These are phyloP conservation scores for Drosophila asahinai DNA, from an alignment of 1,140 invertebrate species.

Conservation along the genomic window DNA sequence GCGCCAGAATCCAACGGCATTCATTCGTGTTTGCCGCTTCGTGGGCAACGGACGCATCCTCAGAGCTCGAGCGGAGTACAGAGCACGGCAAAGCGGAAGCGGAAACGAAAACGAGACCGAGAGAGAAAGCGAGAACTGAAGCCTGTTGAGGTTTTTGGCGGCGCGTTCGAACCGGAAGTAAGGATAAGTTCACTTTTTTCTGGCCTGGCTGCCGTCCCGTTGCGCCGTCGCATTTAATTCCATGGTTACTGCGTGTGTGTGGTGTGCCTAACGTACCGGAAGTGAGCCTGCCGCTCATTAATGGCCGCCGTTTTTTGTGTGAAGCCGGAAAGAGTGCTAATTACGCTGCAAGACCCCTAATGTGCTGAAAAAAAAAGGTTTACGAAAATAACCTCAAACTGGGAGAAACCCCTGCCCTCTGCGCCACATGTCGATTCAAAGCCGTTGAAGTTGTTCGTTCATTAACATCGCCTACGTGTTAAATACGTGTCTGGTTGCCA, in stretches of 20 bases:
- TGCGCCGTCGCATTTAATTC: slow-evolving; percentile 70
- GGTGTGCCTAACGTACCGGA: slow-evolving; percentile 68
- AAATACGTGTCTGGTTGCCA: slow-evolving; percentile 15
- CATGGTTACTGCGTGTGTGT: slow-evolving; percentile 8
- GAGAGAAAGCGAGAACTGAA: slow-evolving; percentile 7
- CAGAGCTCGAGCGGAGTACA: slow-evolving; percentile 30
- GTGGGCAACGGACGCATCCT: slow-evolving; percentile 67
- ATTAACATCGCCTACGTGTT: slow-evolving; percentile 41
- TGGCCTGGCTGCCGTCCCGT: slow-evolving; percentile 56
- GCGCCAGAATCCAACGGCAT: slow-evolving; percentile 24
- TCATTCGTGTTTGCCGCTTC: slow-evolving; percentile 78
- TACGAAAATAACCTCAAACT: slow-evolving; percentile 61
- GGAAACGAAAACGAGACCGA: slow-evolving; percentile 16
- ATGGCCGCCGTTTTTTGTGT: slow-evolving; percentile 29
- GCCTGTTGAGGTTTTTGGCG: slow-evolving; percentile 47
- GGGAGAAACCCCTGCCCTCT: slow-evolving; percentile 11
- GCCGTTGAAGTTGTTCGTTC: slow-evolving; percentile 31
- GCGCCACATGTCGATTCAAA: slow-evolving; percentile 34
- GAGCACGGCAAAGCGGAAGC: slow-evolving; percentile 26
- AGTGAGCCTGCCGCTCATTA: slow-evolving; percentile 63
- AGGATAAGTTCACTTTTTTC: slow-evolving; percentile 62
- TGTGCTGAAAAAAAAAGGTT: slow-evolving; percentile 22
- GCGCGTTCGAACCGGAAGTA: slow-evolving; percentile 72
- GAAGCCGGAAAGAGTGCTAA: slow-evolving; percentile 25
- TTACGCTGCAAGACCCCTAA: slow-evolving; percentile 16